phyloP scores from a whole-genome alignment of 2,888 invertebrate species.

The Hypsopygia costalis region DNA sequence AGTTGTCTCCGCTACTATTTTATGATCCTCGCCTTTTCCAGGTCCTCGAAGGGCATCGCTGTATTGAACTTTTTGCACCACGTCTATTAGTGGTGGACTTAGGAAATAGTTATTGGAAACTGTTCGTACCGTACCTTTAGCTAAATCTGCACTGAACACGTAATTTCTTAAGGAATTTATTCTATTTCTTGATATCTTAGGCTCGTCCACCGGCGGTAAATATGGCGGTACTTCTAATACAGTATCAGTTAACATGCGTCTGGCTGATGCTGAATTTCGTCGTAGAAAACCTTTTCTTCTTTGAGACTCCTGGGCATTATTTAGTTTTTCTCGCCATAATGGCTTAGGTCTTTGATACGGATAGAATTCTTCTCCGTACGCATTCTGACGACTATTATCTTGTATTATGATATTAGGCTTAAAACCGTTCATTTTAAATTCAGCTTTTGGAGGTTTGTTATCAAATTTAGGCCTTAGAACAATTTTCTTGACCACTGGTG shows the following conservation, averaged over 20 bases:
- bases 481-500: constrained; percentile 20
- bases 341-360: constrained; percentile 21
- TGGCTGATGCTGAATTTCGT: constrained; percentile 3
- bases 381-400: constrained; percentile 23
- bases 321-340: constrained; percentile 32
- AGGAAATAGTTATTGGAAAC: constrained; percentile 6
- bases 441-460: constrained; percentile 16
- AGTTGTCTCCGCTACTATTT: background rate
- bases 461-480: constrained; percentile 37
- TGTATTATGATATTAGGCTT: constrained; percentile 30
- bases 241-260: constrained; percentile 1
- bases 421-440: constrained; percentile 9
- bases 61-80: background rate
- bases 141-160: constrained; percentile 26
- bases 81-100: constrained; percentile 1
- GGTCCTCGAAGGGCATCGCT: no score
- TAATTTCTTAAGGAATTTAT: constrained; percentile 37
- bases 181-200: constrained; percentile 35
- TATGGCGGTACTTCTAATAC: constrained; percentile 27
- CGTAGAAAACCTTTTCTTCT: constrained; percentile 5
- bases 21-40: no score
- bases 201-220: constrained; percentile 23
- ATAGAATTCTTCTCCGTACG: constrained; percentile 27
- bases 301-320: constrained; percentile 23
- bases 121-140: constrained; percentile 14